Evolutionary conservation across 2,888 invertebrate species (phyloP).

Genomic region (Pollenia amentaria): DNA sequence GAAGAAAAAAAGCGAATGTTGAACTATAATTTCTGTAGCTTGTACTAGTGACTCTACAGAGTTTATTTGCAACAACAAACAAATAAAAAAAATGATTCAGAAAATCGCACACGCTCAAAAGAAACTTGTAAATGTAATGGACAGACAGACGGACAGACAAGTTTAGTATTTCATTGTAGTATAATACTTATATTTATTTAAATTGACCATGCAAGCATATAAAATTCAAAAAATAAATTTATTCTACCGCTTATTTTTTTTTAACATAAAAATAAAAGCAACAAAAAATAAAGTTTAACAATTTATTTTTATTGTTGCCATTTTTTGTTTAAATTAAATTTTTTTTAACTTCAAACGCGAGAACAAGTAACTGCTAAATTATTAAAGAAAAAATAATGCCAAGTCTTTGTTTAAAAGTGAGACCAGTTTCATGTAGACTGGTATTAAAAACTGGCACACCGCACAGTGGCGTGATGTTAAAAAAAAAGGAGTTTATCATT

Average conservation of each 20-base stretch:
- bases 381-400: background rate
- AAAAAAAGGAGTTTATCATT: too few relatives aligned
- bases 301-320: slow-evolving; percentile 33
- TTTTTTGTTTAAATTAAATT: slow-evolving; percentile 11
- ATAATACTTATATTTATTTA: background rate
- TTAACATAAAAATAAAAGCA: background rate
- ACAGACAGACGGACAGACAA: background rate
- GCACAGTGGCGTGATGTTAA: too few relatives aligned
- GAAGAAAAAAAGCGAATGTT: slow-evolving; percentile 40
- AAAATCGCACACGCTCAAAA: slow-evolving; percentile 20
- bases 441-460: slow-evolving; percentile 35
- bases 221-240: slow-evolving; percentile 1
- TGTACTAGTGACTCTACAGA: slow-evolving; percentile 12
- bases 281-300: background rate
- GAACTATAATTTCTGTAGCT: slow-evolving; percentile 17
- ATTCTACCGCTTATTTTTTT: background rate
- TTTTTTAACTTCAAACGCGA: slow-evolving; percentile 29
- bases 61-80: slow-evolving; percentile 29
- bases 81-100: slow-evolving; percentile 23
- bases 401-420: slow-evolving; percentile 65
- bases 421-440: slow-evolving; percentile 63
- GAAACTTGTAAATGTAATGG: background rate
- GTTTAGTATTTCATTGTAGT: too few relatives aligned
- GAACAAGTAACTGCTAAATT: slow-evolving; percentile 22
- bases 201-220: slow-evolving; percentile 23